Evolutionary conservation across 2,797 vertebrate genomes (phyloP).

Genomic region (Acanthurus tractus): DNA sequence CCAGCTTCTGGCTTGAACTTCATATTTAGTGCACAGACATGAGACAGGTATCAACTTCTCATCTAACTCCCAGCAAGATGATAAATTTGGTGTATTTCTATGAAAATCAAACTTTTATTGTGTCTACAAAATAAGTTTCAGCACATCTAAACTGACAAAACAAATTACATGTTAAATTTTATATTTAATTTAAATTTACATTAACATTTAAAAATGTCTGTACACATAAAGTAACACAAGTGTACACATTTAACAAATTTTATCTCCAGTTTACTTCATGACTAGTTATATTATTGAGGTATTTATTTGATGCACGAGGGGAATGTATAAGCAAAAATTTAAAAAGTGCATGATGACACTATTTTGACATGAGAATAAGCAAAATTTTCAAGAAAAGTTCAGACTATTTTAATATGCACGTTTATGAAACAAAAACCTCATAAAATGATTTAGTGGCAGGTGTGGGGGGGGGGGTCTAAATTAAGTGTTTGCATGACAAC

Average conservation of each 20-base stretch:
- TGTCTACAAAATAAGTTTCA: neutral
- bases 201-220: too few species aligned
- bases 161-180: neutral
- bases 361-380: too few species aligned
- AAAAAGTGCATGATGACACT: too few species aligned
- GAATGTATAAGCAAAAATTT: too few species aligned
- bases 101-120: neutral
- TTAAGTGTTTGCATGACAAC: conserved; percentile 22
- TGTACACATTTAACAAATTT: neutral
- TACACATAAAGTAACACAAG: neutral
- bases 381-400: too few species aligned
- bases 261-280: neutral
- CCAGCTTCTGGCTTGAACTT: neutral
- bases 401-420: neutral
- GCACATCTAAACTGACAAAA: neutral
- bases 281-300: neutral
- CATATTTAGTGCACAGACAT: too few species aligned
- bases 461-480: neutral
- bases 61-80: neutral
- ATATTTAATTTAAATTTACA: too few species aligned
- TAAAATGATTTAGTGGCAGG: conserved; percentile 10
- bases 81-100: neutral
- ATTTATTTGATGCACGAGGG: neutral
- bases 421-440: conserved; percentile 14
- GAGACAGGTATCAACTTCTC: neutral